A percentile compares a stretch with the other conserved stretches of the same genome.
Evolutionary conservation across 2,113 vertebrate genomes (phyloP).

Genomic region (Ascaphus truei): DNA sequence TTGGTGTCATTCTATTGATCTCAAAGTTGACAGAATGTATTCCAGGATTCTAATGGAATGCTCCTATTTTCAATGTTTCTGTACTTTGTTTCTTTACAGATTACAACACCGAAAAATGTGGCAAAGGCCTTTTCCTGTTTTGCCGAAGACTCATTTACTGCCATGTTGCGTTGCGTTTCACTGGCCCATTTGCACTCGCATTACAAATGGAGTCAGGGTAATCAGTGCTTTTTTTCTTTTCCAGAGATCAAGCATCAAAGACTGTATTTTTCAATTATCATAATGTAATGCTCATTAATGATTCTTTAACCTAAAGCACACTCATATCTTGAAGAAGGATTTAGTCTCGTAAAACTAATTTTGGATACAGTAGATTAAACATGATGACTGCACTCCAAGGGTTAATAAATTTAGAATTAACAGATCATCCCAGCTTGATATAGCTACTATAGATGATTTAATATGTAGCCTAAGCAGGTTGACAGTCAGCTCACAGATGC

Average conservation of each 20-base stretch:
- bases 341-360: conserved; percentile 66
- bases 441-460: conserved; percentile 76
- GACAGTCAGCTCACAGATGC: conserved; percentile 76
- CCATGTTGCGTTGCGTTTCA: no score
- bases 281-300: conserved; percentile 46
- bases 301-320: conserved; percentile 54
- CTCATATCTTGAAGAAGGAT: conserved; percentile 57
- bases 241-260: conserved; percentile 35
- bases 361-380: conserved; percentile 69
- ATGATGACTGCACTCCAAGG: conserved; percentile 71
- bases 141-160: neutral
- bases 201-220: neutral
- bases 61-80: no score
- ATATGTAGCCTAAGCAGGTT: conserved; percentile 74
- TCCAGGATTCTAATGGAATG: no score
- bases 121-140: neutral
- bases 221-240: conserved; percentile 5
- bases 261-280: conserved; percentile 38
- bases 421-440: conserved; percentile 77
- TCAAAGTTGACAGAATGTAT: neutral
- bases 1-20: conserved; percentile 1
- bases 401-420: conserved; percentile 84
- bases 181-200: neutral
- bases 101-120: no score
- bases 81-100: no score